These are phyloP conservation scores for Chouioia cunea DNA, from an alignment of 2,888 invertebrate genomes.

Conservation along the genomic window DNA sequence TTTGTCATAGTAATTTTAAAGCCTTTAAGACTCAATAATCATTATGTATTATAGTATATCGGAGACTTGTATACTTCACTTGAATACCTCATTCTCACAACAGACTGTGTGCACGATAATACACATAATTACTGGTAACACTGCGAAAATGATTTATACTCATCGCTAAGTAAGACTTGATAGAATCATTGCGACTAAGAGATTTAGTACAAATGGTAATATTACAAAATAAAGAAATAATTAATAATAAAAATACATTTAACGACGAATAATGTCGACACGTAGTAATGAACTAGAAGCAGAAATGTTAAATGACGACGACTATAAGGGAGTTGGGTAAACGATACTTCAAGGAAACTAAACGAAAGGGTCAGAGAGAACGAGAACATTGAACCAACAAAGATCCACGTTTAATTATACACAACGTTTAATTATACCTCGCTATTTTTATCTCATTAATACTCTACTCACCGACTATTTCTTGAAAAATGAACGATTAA, in stretches of 20 bases:
- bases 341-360: conserved; percentile 3
- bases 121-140: conserved; percentile 39
- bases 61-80: conserved; percentile 55
- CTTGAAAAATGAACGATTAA: conserved; percentile 18
- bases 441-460: conserved; percentile 19
- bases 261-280: conserved; percentile 14
- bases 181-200: too few species aligned
- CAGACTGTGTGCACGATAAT: conserved; percentile 52
- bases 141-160: conserved; percentile 39
- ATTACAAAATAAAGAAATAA: conserved; percentile 14
- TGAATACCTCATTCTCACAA: conserved; percentile 64
- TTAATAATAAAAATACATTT: not conserved
- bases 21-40: conserved; percentile 58
- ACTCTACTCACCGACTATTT: conserved; percentile 33
- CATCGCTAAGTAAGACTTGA: conserved; percentile 14
- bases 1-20: conserved; percentile 18
- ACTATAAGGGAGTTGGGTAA: conserved; percentile 37
- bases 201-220: too few species aligned
- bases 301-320: conserved; percentile 18
- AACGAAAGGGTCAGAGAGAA: not conserved
- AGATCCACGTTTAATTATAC: not conserved
- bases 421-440: conserved; percentile 10
- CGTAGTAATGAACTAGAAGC: conserved; percentile 7
- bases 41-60: conserved; percentile 67
- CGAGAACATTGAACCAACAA: conserved; percentile 3